These are phyloP conservation scores for Mustelus asterias DNA, from an alignment of 2,113 vertebrate species.

Conservation along the genomic window DNA sequence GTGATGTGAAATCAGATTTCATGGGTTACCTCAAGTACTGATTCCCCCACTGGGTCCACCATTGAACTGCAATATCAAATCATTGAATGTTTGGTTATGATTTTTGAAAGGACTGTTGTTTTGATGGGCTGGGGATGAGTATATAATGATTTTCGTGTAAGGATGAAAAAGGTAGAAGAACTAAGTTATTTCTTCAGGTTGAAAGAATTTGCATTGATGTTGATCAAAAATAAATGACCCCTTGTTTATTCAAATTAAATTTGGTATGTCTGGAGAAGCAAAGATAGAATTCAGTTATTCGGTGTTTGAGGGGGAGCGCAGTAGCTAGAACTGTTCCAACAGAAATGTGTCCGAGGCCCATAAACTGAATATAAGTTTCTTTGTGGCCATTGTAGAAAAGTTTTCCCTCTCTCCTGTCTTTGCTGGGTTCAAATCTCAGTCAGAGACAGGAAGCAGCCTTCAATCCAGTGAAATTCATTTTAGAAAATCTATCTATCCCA, in stretches of 20 bases:
- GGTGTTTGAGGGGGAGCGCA: too few relatives aligned
- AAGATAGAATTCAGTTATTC: not conserved
- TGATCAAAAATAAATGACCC: too few relatives aligned
- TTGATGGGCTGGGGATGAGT: not conserved
- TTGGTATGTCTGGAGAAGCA: not conserved
- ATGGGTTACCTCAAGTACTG: not conserved
- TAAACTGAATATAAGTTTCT: not conserved
- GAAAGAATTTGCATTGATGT: not conserved
- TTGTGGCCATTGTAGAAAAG: not conserved
- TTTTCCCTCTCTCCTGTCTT: not conserved
- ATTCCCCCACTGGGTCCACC: not conserved
- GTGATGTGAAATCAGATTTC: not conserved
- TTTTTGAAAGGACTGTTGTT: not conserved
- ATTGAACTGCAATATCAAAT: not conserved
- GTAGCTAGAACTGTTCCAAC: not conserved
- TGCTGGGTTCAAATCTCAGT: not conserved
- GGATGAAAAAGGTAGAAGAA: not conserved
- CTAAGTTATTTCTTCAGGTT: not conserved
- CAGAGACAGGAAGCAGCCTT: not conserved
- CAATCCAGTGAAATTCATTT: not conserved
- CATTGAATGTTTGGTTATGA: not conserved
- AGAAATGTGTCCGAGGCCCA: not conserved
- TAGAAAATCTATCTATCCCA: not conserved
- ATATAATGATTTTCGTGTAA: too few relatives aligned
- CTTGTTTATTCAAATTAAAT: not conserved